These are phyloP conservation scores for Leucophora obtusa DNA, from an alignment of 2,888 invertebrate species.

Conservation along the genomic window DNA sequence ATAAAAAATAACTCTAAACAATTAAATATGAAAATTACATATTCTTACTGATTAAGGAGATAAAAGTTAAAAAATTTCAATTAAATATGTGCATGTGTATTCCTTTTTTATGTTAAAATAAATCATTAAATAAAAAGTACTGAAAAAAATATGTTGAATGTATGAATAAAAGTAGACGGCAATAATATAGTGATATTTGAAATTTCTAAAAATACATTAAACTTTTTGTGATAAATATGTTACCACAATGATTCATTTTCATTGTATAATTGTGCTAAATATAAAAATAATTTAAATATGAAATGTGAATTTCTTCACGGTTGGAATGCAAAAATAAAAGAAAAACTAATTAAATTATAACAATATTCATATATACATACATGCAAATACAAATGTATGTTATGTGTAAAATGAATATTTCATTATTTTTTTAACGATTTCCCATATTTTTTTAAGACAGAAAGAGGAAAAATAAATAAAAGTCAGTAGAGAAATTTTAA, in stretches of 20 bases:
- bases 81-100: background rate
- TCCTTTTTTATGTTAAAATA: too few species aligned
- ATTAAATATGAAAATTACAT: constrained; percentile 6
- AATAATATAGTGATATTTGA: background rate
- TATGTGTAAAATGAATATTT: background rate
- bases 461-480: background rate
- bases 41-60: constrained; percentile 2
- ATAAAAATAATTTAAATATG: too few species aligned
- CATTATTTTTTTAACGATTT: background rate
- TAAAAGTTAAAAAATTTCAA: background rate
- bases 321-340: too few species aligned
- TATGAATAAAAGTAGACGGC: constrained; percentile 23
- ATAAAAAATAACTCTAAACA: constrained; percentile 20
- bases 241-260: too few species aligned
- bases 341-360: too few species aligned
- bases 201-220: too few species aligned
- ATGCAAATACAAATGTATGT: background rate
- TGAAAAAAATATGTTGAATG: background rate
- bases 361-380: constrained; percentile 1
- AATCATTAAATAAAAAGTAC: background rate
- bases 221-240: too few species aligned
- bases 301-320: too few species aligned
- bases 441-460: background rate
- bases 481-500: background rate
- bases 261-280: too few species aligned